Percentiles rank a stretch among this genome's conserved stretches.
These are phyloP conservation scores for Aplysina aerophoba DNA, from an alignment of 37 sponge, comb jelly and placozoan species.

Conservation along the genomic window DNA sequence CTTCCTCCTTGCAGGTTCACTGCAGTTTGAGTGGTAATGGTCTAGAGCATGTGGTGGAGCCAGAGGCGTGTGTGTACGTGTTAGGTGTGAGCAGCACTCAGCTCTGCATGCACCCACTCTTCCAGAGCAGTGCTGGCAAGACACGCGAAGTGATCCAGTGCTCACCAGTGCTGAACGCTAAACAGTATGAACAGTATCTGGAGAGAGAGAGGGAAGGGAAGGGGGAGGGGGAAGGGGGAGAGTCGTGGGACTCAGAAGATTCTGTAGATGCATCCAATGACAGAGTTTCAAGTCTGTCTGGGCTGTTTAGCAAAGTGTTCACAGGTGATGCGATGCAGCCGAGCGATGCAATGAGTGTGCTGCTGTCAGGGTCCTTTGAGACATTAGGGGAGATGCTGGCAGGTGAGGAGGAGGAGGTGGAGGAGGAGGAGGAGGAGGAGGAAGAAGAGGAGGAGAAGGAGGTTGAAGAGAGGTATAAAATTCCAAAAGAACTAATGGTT, in stretches of 20 bases:
- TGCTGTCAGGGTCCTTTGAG: slow-evolving; percentile 77
- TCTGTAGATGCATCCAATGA: background rate
- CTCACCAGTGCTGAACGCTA: slow-evolving; percentile 53
- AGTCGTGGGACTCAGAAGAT: too few relatives aligned
- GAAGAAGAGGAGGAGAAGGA: background rate
- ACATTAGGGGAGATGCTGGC: slow-evolving; percentile 42
- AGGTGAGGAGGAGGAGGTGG: slow-evolving; percentile 32
- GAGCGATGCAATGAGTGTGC: slow-evolving; percentile 61
- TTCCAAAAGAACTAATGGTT: background rate
- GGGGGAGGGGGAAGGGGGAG: background rate
- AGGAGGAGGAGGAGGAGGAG: background rate
- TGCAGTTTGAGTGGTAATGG: slow-evolving; percentile 28
- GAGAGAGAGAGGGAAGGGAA: background rate
- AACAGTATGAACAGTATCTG: slow-evolving; percentile 37
- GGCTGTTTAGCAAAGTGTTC: slow-evolving; percentile 85
- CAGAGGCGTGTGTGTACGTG: slow-evolving; percentile 53
- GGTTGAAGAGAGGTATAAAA: too few relatives aligned
- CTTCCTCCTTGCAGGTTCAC: background rate
- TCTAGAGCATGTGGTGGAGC: slow-evolving; percentile 47
- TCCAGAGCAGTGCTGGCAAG: background rate
- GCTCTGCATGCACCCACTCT: slow-evolving; percentile 60
- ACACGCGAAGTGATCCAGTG: slow-evolving; percentile 32
- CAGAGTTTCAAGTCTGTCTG: slow-evolving; percentile 62
- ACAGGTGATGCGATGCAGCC: slow-evolving; percentile 75
- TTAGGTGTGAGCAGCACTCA: slow-evolving; percentile 43